Base-by-base conservation (phyloP, 2,797 vertebrate genomes). In the Crocidura indochinensis region DNA sequence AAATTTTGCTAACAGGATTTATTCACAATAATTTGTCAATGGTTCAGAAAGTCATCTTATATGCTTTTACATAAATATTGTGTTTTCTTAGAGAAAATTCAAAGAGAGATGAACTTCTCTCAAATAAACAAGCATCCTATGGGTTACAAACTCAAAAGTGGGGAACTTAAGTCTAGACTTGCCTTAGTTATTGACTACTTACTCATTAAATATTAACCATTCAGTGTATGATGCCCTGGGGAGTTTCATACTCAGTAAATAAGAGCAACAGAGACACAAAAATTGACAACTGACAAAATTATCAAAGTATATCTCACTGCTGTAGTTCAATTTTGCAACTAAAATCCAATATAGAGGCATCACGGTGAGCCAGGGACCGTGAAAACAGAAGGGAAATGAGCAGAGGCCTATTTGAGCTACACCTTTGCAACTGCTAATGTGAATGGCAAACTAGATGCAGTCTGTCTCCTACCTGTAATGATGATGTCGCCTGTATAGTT, bases 401-500 rank as follows among this genome's bases (percentile, higher is more conserved):
- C 14, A 20, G 38, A 38, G 56, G 56, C 19, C 56, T 15, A 4
- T 60, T 22, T 60, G 68, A 62, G 20, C 47, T 24, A 51, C 65
- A 60, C 22, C 46, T 20, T 14, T 22, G 68, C 20, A 49, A 62
- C 5, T n/a, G 19, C 8, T 19, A 10, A 24, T 20, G n/a, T 44
- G 22, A 60, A 85, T 91, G n/a, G 29, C 67, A 72, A 44, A 12
- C 5, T 3, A 14, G 14, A 71, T 51, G 3, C n/a, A 51, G 56
- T 38, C 1, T 14, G 38, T 79, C 56, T 60, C 56, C 44, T 98
- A 99, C 99, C 99, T 98, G 99, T 99, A 93, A 99, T 99, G 88
- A 99, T 98, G 74, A 97, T 98, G 97, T 99, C 97, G 0, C 99
- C 99, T 96, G 98, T 98, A 10, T 99, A 99, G 97, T 99, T 99